Base-by-base conservation (phyloP, 2,797 vertebrate genomes). In the Nothura maculosa region DNA sequence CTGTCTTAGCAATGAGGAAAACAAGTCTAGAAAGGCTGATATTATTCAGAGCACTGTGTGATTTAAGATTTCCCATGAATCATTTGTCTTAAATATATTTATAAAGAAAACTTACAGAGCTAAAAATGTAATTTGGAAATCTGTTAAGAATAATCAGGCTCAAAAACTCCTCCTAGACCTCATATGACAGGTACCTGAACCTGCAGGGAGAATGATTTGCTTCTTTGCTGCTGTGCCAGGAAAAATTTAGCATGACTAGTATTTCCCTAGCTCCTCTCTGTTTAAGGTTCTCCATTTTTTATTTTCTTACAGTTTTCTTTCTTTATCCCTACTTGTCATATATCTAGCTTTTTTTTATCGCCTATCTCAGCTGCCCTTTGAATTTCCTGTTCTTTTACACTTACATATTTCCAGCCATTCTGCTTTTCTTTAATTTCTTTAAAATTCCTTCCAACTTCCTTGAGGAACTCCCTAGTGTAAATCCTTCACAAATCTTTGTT, bases 101-200 rank as follows among this genome's bases (percentile, higher is more conserved):
- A 84, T 88, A 94, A 94, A 73, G 64, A 88, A 86, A 85, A 45
- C 22, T 79, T 93, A 76, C 10, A 78, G 76, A 68, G 54, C 58
- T 94, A 75, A 93, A 91, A 85, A 42, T 80, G 72, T 62, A 67
- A 81, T 81, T 79, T 90, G 68, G 61, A 85, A 70, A 93, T 42
- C 68, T 93, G 85, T 88, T 96, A 92, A 81, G 28, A 89, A 72
- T 74, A 90, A 90, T 89, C 74, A 84, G 54, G 24, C 67, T 91
- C 75, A 88, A 87, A 92, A 80, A 21, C 20, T 90, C 83, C 75
- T 80, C 20, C 47, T 89, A 82, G 89, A 87, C 22, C 47, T 85
- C 69, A 66, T 73, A 48, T 90, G 80, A 45, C 87, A 92, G 77
- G 62, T 85, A 73, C 27, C 32, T 75, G 42, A 81, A 78, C 36